Evolutionary conservation across 2,888 invertebrate genomes (phyloP), one percentile per base, ranked within the genome.

Genomic region (Tribolium freemani): DNA sequence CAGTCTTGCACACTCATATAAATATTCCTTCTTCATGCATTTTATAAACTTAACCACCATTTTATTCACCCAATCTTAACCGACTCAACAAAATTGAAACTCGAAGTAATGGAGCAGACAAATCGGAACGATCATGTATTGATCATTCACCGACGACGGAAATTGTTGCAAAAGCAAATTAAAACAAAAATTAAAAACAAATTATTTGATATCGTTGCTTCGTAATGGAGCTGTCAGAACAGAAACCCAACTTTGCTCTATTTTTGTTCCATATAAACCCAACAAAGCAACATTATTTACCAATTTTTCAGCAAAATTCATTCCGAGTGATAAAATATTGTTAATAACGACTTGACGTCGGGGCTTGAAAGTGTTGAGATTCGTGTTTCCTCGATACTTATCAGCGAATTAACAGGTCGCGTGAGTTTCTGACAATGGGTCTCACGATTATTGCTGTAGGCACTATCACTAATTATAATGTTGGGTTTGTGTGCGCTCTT

Each of bases 381-480:
- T 58, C 58, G 58, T 58, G 44, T 58, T 44, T 58, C 16, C 16
- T 8, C 16, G 58, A 58, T 58, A 44, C 58, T 58, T 58, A 58
- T 58, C 58, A 45, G 38, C 9, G 45, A 58, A 58, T 58, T 58
- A 58, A 58, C 44, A 58, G 58, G 58, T 58, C 58, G 58, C 58
- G 58, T 58, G 58, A 44, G 58, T 58, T 58, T 58, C 58, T 58
- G 58, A 58, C 58, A 58, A 58, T 58, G 45, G 45, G 45, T 58
- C 45, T 58, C 20, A 44, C 58, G 58, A 45, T 58, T 58, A 58
- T 58, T 58, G 44, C 45, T 45, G 54, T 54, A 26, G 58, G 38
- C 58, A 58, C 45, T 58, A 58, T 58, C 58, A 58, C 58, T 58
- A 58, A 58, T 58, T 58, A 58, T 58, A 11, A 58, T 58, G 44